These are phyloP conservation scores for Bubalus kerabau DNA, from an alignment of 2,113 vertebrate genomes.

Conservation along the genomic window DNA sequence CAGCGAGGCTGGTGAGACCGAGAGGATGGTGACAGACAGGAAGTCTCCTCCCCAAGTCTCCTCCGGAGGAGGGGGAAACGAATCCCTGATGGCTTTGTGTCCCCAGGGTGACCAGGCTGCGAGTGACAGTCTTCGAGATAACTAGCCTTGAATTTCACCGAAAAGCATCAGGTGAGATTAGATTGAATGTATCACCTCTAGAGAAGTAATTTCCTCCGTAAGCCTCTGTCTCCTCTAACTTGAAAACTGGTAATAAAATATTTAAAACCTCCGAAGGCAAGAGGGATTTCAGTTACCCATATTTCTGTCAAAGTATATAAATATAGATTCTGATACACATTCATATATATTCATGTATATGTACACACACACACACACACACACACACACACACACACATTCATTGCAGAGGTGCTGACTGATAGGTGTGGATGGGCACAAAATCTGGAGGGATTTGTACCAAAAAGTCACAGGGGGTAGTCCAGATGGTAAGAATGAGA, in stretches of 20 bases:
- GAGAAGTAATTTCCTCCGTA: not conserved
- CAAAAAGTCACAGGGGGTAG: not conserved
- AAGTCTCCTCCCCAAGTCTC: not conserved
- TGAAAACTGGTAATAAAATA: not conserved
- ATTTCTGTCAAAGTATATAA: not conserved
- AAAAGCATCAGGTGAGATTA: not conserved
- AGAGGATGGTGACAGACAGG: not conserved
- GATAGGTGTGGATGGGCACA: fast-evolving
- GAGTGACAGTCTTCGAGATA: not conserved
- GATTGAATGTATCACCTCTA: not conserved
- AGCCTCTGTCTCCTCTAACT: not conserved
- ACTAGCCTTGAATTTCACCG: not conserved
- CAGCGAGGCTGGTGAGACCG: not conserved
- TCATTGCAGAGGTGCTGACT: not conserved
- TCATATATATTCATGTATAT: not conserved
- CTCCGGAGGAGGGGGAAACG: fast-evolving
- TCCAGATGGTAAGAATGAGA: not conserved
- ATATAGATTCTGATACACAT: not conserved
- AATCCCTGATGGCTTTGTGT: not conserved
- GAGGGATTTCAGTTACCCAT: not conserved
- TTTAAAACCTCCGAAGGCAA: not conserved
- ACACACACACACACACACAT: too few species aligned
- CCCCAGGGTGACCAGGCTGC: not conserved
- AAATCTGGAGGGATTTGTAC: not conserved
- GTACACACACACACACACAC: too few species aligned